Conservation (phyloP, 2,888 invertebrate species). For the Apoderus coryli region DNA sequence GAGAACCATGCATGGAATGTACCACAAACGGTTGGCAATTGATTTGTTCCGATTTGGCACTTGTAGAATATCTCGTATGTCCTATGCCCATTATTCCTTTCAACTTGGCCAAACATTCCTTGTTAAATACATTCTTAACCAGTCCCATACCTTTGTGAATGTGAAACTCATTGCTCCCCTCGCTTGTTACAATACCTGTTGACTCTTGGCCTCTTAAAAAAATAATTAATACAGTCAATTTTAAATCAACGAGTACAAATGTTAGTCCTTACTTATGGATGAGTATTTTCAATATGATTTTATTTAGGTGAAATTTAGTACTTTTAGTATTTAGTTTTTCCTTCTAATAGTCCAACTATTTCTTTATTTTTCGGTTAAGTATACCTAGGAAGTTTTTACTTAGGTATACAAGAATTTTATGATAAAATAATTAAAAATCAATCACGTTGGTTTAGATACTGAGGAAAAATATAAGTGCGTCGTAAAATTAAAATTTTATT, state of each 20-base stretch:
- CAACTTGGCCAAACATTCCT: constrained; percentile 70
- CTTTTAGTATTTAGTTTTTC: too few relatives aligned
- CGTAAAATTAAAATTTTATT: too few relatives aligned
- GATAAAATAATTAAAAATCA: too few relatives aligned
- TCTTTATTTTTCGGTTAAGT: too few relatives aligned
- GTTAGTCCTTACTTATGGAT: constrained; percentile 1
- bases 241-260: not conserved
- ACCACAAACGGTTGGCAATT: constrained; percentile 98
- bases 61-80: constrained; percentile 90
- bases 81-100: constrained; percentile 88
- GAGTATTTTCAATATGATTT: too few relatives aligned
- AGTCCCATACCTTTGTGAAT: constrained; percentile 91
- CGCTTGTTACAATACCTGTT: constrained; percentile 89
- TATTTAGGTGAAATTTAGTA: too few relatives aligned
- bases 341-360: too few relatives aligned
- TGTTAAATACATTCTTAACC: constrained; percentile 84
- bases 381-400: too few relatives aligned
- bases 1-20: constrained; percentile 86
- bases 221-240: too few relatives aligned
- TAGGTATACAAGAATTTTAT: too few relatives aligned
- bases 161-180: constrained; percentile 67
- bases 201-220: constrained; percentile 88
- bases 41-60: constrained; percentile 79
- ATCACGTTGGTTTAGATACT: too few relatives aligned
- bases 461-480: too few relatives aligned